A percentile compares a stretch with the other conserved stretches of the same genome.
Conservation (phyloP, 2,797 vertebrate genomes). For the Sebastolobus alascanus region DNA sequence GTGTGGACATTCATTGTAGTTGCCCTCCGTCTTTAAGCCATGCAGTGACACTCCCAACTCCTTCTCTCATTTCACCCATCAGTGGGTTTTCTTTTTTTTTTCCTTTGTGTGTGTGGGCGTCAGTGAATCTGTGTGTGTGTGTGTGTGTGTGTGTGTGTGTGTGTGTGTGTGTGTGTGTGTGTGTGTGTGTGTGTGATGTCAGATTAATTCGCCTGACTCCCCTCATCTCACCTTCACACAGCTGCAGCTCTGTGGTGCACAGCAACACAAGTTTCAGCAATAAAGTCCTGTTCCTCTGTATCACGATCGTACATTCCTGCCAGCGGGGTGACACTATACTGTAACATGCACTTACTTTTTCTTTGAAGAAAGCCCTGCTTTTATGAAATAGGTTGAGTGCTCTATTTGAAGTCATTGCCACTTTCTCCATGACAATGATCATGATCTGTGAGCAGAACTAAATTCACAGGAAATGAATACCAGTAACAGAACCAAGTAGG, state of each 20-base stretch:
- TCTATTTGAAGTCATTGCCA: not conserved
- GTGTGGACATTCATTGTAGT: constrained; percentile 51
- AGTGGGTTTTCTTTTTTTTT: constrained; percentile 53
- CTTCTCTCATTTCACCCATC: constrained; percentile 81
- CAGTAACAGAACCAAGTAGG: not conserved
- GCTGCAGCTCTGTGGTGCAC: constrained; percentile 37
- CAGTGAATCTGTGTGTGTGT: constrained; percentile 26
- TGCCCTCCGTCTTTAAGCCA: constrained; percentile 56
- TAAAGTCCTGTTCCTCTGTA: constrained; percentile 22
- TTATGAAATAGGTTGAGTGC: not conserved
- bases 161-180: constrained; percentile 25
- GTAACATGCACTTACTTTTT: constrained; percentile 3
- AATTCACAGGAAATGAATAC: not conserved
- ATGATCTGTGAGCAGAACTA: not conserved
- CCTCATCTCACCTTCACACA: constrained; percentile 53
- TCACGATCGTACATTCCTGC: not conserved
- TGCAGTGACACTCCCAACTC: constrained; percentile 67
- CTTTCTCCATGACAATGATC: not conserved
- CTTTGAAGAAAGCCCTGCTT: not conserved
- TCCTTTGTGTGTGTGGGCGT: not conserved
- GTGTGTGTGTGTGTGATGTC: constrained; percentile 32
- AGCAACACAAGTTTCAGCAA: constrained; percentile 35
- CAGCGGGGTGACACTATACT: not conserved
- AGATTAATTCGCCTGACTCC: constrained; percentile 36
- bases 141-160: constrained; percentile 21